These are phyloP conservation scores for Netelia melanura DNA, from an alignment of 2,888 invertebrate genomes.

Conservation along the genomic window DNA sequence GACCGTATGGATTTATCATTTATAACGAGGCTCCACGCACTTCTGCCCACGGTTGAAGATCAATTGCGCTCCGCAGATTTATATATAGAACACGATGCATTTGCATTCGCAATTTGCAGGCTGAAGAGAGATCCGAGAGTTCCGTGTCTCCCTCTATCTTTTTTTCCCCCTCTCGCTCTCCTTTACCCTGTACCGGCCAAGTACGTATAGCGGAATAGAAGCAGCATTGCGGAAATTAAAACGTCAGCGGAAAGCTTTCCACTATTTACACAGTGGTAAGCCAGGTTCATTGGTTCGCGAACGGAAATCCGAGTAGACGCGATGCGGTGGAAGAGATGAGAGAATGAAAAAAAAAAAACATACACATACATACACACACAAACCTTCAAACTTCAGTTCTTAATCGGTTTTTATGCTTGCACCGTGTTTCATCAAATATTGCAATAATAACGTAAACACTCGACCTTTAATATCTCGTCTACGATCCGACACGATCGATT, in stretches of 20 bases:
- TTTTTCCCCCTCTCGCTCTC: conserved; percentile 7
- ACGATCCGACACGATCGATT: not conserved
- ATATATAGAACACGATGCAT: conserved; percentile 25
- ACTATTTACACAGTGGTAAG: conserved; percentile 44
- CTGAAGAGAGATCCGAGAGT: conserved; percentile 29
- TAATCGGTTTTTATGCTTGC: conserved; percentile 47
- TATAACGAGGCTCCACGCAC: conserved; percentile 19
- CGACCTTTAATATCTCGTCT: not conserved
- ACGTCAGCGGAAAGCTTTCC: conserved; percentile 61
- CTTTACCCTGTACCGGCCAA: conserved; percentile 20
- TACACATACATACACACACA: not conserved
- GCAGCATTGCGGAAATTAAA: conserved; percentile 61
- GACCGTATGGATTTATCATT: conserved; percentile 28
- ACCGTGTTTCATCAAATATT: conserved; percentile 3
- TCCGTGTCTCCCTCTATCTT: conserved; percentile 7
- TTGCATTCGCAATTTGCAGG: conserved; percentile 61
- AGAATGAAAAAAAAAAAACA: conserved; percentile 15
- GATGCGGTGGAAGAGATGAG: not conserved
- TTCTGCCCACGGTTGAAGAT: conserved; percentile 37
- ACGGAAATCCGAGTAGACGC: conserved; percentile 43
- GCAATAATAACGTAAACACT: not conserved
- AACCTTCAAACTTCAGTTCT: conserved; percentile 27
- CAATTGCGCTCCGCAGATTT: conserved; percentile 31
- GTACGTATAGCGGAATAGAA: conserved; percentile 12
- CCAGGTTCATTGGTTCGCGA: conserved; percentile 55